Conservation (phyloP, 2,113 vertebrate genomes). For the Tonatia bakeri region DNA sequence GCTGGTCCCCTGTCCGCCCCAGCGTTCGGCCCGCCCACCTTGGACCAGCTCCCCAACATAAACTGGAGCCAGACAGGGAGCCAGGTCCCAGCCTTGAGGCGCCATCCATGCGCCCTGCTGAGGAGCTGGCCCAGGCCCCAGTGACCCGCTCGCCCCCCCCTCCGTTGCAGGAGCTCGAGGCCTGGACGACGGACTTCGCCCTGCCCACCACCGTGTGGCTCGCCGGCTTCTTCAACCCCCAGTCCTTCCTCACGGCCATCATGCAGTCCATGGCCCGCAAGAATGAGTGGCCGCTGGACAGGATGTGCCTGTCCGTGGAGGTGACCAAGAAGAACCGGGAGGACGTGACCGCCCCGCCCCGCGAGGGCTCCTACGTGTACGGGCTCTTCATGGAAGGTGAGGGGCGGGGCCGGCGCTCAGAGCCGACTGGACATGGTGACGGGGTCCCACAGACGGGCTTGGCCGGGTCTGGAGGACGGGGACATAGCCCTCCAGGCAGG, state of each 20-base stretch:
- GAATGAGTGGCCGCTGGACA: conserved; percentile 85
- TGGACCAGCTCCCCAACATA: not conserved
- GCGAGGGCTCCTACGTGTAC: conserved; percentile 81
- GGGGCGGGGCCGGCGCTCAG: not conserved
- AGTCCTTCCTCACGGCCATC: conserved; percentile 85
- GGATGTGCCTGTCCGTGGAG: conserved; percentile 83
- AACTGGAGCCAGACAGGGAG: not conserved
- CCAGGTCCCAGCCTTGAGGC: no score
- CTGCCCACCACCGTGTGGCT: conserved; percentile 84
- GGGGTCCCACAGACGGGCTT: fast-evolving
- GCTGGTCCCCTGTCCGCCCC: no score
- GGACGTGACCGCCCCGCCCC: conserved; percentile 79
- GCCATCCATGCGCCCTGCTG: fast-evolving
- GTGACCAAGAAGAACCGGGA: conserved; percentile 83
- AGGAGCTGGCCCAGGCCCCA: not conserved
- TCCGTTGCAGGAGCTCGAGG: conserved; percentile 81
- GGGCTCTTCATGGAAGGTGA: conserved; percentile 86
- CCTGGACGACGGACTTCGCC: conserved; percentile 82
- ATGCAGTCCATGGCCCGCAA: conserved; percentile 85
- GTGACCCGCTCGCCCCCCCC: not conserved
- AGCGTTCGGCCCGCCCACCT: no score
- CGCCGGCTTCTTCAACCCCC: conserved; percentile 84
- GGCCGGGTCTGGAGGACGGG: fast-evolving
- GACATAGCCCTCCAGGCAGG: fast-evolving
- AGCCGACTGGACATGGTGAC: not conserved